Conservation (phyloP, 2,797 vertebrate species). For the Chelonia mydas region DNA sequence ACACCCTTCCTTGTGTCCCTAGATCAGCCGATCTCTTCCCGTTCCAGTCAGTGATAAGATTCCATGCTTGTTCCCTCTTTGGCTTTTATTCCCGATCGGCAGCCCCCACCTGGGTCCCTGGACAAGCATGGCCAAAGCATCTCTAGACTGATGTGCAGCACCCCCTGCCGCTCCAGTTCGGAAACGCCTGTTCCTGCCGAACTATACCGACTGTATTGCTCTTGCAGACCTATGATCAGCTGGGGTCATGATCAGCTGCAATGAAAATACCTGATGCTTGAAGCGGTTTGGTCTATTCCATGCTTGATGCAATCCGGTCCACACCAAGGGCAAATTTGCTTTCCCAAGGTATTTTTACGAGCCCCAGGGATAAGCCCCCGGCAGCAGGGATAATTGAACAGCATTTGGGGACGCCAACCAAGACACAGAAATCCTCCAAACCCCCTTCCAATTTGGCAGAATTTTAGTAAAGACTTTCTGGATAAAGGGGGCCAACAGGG, state of each 20-base stretch:
- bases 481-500: not conserved
- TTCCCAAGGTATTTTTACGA: not conserved
- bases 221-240: not conserved
- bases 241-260: not conserved
- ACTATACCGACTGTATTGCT: not conserved
- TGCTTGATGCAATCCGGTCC: rapidly evolving
- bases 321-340: conserved; percentile 25
- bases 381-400: rapidly evolving
- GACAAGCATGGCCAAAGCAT: not conserved
- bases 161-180: not conserved
- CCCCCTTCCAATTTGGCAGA: rapidly evolving
- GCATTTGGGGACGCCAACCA: not conserved
- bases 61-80: not conserved
- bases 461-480: rapidly evolving
- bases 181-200: not conserved
- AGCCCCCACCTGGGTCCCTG: not conserved
- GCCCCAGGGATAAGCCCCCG: not conserved
- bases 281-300: rapidly evolving
- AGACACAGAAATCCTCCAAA: not conserved
- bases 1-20: not conserved
- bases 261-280: not conserved
- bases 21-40: too few relatives aligned
- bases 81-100: not conserved
- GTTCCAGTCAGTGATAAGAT: too few relatives aligned
- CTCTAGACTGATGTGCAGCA: not conserved